Conservation (phyloP, 2,888 invertebrate genomes). For the Argyra leucocephala region DNA sequence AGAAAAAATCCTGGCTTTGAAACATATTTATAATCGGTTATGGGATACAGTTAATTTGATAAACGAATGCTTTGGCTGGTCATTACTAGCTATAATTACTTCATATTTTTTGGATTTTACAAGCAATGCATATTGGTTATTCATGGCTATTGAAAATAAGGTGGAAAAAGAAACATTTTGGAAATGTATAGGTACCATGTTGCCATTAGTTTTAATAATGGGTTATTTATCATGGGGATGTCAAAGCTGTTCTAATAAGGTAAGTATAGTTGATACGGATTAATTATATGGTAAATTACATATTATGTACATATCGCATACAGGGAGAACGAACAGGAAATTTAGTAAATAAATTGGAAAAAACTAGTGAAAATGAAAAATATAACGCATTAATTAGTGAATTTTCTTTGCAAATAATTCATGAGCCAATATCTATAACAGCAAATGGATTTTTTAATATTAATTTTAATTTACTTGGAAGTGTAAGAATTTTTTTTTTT, state of each 20-base stretch:
- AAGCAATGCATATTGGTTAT: slow-evolving; percentile 35
- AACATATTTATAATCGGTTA: slow-evolving; percentile 32
- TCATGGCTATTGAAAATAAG: slow-evolving; percentile 24
- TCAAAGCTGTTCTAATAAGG: slow-evolving; percentile 31
- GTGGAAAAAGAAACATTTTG: slow-evolving; percentile 12
- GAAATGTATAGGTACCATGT: slow-evolving; percentile 26
- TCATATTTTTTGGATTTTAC: slow-evolving; percentile 37
- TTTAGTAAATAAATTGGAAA: slow-evolving; percentile 37
- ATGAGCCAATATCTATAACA: slow-evolving; percentile 37
- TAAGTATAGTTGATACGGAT: slow-evolving; percentile 27
- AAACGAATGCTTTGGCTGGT: slow-evolving; percentile 39
- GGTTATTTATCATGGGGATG: slow-evolving; percentile 26
- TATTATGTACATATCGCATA: slow-evolving; percentile 20
- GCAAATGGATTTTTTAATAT: slow-evolving; percentile 41
- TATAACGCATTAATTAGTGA: slow-evolving; percentile 39
- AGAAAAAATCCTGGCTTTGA: slow-evolving; percentile 31
- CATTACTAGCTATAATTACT: slow-evolving; percentile 32
- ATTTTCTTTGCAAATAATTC: slow-evolving; percentile 38
- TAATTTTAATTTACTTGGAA: slow-evolving; percentile 37
- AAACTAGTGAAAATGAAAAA: slow-evolving; percentile 34
- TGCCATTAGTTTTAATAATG: slow-evolving; percentile 26
- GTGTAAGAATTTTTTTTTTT: slow-evolving; percentile 28
- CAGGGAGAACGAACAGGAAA: slow-evolving; percentile 40
- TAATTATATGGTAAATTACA: background rate
- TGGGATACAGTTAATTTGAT: slow-evolving; percentile 28